Conservation (phyloP, 2,113 vertebrate genomes). For the Zootoca vivipara region DNA sequence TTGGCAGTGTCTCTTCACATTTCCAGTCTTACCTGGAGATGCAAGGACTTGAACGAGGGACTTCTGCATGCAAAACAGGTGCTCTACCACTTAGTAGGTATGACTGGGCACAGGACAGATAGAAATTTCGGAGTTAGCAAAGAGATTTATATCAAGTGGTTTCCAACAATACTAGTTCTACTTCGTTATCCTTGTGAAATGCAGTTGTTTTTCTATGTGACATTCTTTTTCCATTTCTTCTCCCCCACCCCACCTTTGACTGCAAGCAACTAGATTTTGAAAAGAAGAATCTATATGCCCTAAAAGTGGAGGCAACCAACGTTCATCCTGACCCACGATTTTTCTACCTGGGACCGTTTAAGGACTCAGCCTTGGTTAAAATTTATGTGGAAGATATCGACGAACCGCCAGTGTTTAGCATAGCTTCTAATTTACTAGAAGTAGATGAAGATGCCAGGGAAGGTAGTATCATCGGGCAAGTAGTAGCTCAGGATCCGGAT, state of each 20-base stretch:
- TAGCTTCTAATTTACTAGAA: constrained; percentile 89
- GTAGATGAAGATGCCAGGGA: constrained; percentile 92
- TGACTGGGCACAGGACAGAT: not conserved
- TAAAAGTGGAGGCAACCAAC: constrained; percentile 92
- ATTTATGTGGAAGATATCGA: constrained; percentile 90
- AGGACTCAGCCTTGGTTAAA: constrained; percentile 88
- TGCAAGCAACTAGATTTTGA: constrained; percentile 93
- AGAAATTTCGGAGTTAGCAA: not conserved
- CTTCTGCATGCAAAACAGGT: no score
- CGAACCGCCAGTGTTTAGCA: constrained; percentile 90
- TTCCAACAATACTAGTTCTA: not conserved
- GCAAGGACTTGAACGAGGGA: no score
- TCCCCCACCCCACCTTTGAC: constrained; percentile 47
- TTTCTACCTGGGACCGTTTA: constrained; percentile 89
- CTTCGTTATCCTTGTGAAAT: not conserved
- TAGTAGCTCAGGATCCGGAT: constrained; percentile 91
- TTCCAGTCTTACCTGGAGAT: no score
- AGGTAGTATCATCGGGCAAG: constrained; percentile 89
- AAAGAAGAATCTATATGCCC: constrained; percentile 85
- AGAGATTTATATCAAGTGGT: rapidly evolving
- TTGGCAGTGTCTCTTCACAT: no score
- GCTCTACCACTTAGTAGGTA: no score
- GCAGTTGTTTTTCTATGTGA: not conserved
- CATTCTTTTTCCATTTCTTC: not conserved
- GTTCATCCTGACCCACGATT: constrained; percentile 88